Evolutionary conservation across 2,888 invertebrate genomes (phyloP).

Genomic region (Atethmia centrago): DNA sequence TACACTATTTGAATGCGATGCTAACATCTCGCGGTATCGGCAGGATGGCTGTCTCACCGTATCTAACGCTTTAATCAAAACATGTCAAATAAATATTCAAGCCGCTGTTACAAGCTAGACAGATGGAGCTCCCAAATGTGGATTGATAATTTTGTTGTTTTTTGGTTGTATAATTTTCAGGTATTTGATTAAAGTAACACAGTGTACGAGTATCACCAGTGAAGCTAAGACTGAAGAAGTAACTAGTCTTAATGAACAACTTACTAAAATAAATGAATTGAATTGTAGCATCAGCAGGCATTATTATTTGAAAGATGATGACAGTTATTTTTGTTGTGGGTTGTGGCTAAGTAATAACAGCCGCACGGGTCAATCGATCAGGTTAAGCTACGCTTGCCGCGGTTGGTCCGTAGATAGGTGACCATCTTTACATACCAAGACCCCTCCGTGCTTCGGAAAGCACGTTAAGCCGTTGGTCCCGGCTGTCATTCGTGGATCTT

Average conservation of each 20-base stretch:
- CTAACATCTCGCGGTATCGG: slow-evolving; percentile 62
- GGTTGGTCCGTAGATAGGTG: too few relatives aligned
- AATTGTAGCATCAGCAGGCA: not conserved
- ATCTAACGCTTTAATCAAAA: slow-evolving; percentile 68
- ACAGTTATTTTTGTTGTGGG: too few relatives aligned
- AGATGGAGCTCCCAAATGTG: slow-evolving; percentile 57
- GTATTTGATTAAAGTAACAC: slow-evolving; percentile 2
- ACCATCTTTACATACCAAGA: too few relatives aligned
- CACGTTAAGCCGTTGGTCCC: too few relatives aligned
- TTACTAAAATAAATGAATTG: not conserved
- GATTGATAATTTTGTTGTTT: slow-evolving; percentile 40
- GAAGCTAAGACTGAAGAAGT: not conserved
- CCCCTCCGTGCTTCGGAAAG: too few relatives aligned
- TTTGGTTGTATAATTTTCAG: slow-evolving; percentile 11
- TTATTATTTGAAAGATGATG: not conserved
- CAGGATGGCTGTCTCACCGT: slow-evolving; percentile 63
- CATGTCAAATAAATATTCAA: slow-evolving; percentile 68
- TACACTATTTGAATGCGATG: slow-evolving; percentile 55
- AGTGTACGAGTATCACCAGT: not conserved
- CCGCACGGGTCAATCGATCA: too few relatives aligned
- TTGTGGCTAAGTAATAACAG: too few relatives aligned
- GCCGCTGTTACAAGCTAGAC: slow-evolving; percentile 56
- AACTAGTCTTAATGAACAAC: not conserved
- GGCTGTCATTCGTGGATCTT: too few relatives aligned
- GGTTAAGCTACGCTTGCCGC: too few relatives aligned